Conservation (phyloP, 92 coral and sea anemone genomes). For the Micromussa lordhowensis region DNA sequence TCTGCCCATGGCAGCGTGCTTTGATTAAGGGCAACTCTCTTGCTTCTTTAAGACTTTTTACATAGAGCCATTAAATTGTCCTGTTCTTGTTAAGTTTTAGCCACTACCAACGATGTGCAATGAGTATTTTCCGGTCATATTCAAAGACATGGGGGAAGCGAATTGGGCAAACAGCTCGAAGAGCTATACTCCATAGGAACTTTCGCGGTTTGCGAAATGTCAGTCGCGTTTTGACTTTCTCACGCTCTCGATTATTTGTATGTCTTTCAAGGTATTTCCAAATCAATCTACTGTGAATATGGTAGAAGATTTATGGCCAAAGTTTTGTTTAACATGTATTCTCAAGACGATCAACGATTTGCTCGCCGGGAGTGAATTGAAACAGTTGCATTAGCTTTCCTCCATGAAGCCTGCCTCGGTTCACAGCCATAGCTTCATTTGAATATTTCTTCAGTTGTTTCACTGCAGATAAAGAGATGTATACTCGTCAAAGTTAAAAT, state of each 20-base stretch:
- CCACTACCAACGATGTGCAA: background rate
- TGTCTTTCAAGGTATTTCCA: background rate
- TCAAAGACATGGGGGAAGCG: background rate
- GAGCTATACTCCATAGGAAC: background rate
- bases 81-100: background rate
- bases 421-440: background rate
- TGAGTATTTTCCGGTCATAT: background rate
- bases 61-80: background rate
- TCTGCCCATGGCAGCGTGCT: background rate
- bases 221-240: background rate
- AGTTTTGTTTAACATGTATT: background rate
- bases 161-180: background rate
- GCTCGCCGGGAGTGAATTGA: background rate
- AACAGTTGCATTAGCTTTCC: background rate
- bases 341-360: background rate
- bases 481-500: background rate
- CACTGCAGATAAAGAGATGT: background rate
- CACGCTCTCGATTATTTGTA: background rate
- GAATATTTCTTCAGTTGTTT: background rate
- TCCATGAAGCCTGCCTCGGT: too few species aligned
- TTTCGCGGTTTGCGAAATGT: background rate
- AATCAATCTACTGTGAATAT: background rate
- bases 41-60: background rate
- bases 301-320: background rate
- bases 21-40: background rate